Conservation (phyloP, 2,113 vertebrate genomes). For the Uria aalge region DNA sequence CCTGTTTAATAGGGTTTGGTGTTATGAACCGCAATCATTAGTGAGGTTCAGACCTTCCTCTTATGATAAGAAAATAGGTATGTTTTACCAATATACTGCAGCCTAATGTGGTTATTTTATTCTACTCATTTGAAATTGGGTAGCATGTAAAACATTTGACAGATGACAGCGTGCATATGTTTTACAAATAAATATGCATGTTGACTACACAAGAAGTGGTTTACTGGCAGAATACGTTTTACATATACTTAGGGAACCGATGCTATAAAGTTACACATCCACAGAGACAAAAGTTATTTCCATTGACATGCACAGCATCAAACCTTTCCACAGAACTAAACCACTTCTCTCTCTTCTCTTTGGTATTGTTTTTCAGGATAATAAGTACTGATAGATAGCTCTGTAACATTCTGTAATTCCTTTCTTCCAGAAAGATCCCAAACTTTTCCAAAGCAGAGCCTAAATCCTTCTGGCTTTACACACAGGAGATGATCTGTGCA, state of each 20-base stretch:
- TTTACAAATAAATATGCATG: conserved; percentile 44
- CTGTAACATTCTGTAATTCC: neutral
- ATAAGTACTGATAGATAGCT: neutral
- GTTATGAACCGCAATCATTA: neutral
- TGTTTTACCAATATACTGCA: neutral
- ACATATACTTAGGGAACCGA: neutral
- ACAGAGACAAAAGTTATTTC: conserved; percentile 31
- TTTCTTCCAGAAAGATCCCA: neutral
- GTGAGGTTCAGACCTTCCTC: neutral
- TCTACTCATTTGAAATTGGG: neutral
- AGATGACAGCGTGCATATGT: conserved; percentile 18
- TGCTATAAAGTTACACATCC: conserved; percentile 22
- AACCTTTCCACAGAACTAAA: neutral
- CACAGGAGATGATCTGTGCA: neutral
- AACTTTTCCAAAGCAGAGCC: neutral
- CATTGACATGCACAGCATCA: conserved; percentile 6
- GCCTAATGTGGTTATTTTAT: neutral
- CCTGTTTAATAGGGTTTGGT: neutral
- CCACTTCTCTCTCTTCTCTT: neutral
- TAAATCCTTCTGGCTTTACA: neutral
- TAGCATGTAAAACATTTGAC: conserved; percentile 3
- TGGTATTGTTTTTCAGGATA: neutral
- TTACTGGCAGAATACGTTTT: neutral
- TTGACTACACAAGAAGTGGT: neutral
- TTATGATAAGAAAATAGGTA: neutral